Conservation (phyloP, 30 jellyfish, hydroid and myxozoan genomes). For the Nemopilema nomurai region DNA sequence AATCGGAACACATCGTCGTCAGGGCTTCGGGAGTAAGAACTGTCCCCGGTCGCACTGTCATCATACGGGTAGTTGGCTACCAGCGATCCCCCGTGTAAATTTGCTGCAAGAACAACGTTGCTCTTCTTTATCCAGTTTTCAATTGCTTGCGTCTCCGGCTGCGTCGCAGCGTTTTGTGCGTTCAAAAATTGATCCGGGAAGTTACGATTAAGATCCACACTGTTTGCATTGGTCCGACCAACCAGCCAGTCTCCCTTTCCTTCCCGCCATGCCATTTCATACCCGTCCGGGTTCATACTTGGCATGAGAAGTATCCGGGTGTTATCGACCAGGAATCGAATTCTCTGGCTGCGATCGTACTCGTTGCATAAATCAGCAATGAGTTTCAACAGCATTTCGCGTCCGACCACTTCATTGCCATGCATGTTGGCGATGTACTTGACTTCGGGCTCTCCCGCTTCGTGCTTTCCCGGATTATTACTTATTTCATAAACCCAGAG, state of each 20-base stretch:
- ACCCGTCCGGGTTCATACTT: slow-evolving; percentile 99
- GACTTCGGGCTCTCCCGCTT: slow-evolving; percentile 94
- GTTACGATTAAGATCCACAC: slow-evolving; percentile 84
- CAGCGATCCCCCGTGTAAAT: slow-evolving; percentile 97
- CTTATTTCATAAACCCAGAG: slow-evolving; percentile 89
- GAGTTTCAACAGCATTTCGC: slow-evolving; percentile 80
- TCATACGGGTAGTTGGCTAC: slow-evolving; percentile 97
- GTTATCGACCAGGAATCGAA: slow-evolving; percentile 75
- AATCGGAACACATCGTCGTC: slow-evolving; percentile 89
- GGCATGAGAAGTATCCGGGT: slow-evolving; percentile 98
- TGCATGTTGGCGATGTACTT: slow-evolving; percentile 94
- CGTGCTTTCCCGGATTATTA: slow-evolving; percentile 89
- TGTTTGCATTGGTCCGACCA: slow-evolving; percentile 91
- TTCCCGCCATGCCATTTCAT: slow-evolving; percentile 84
- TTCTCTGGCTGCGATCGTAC: slow-evolving; percentile 60
- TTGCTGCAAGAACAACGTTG: slow-evolving; percentile 90
- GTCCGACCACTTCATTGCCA: slow-evolving; percentile 98
- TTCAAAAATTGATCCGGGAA: slow-evolving; percentile 93
- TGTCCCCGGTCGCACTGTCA: slow-evolving; percentile 74
- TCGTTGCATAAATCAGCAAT: slow-evolving; percentile 58
- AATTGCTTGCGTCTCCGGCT: slow-evolving; percentile 86
- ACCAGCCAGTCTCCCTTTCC: slow-evolving; percentile 92
- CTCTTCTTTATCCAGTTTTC: slow-evolving; percentile 77
- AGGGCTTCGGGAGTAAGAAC: slow-evolving; percentile 73
- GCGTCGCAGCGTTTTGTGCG: slow-evolving; percentile 53